Conservation (phyloP, 2,888 invertebrate genomes). For the Julus scandinavius region DNA sequence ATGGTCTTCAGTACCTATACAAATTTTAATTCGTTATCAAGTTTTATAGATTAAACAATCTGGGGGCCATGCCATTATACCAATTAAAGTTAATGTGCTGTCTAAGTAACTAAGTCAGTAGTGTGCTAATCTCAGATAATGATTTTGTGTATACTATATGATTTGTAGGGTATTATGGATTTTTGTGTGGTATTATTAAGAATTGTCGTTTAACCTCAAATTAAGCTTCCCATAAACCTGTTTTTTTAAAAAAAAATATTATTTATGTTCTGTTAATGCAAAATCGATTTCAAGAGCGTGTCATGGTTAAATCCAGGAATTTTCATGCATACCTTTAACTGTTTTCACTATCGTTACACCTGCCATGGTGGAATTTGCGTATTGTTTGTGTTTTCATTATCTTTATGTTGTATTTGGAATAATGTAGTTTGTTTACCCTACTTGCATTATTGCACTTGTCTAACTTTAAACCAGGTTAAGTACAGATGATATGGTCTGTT, state of each 20-base stretch:
- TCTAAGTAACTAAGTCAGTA: too few species aligned
- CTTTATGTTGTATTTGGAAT: neutral
- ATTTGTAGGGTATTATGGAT: neutral
- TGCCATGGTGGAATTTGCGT: neutral
- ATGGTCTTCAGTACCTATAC: too few species aligned
- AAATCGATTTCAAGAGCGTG: conserved; percentile 17
- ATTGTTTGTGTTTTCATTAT: neutral
- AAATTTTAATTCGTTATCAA: too few species aligned
- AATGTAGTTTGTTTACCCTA: neutral
- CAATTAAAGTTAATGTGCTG: too few species aligned
- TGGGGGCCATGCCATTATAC: too few species aligned
- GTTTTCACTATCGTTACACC: neutral
- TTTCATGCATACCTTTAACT: neutral
- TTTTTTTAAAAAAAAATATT: neutral
- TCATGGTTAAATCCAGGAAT: neutral
- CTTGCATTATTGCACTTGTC: neutral
- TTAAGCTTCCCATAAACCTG: neutral
- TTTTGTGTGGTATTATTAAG: neutral
- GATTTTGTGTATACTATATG: neutral
- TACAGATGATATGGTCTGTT: neutral
- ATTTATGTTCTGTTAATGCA: neutral
- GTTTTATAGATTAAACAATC: too few species aligned
- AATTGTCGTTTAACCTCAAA: neutral
- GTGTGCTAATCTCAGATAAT: too few species aligned
- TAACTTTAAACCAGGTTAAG: too few species aligned